Evolutionary conservation across 2,888 invertebrate genomes (phyloP), one percentile per base, ranked within the genome.

Genomic region (Brassicogethes aeneus): DNA sequence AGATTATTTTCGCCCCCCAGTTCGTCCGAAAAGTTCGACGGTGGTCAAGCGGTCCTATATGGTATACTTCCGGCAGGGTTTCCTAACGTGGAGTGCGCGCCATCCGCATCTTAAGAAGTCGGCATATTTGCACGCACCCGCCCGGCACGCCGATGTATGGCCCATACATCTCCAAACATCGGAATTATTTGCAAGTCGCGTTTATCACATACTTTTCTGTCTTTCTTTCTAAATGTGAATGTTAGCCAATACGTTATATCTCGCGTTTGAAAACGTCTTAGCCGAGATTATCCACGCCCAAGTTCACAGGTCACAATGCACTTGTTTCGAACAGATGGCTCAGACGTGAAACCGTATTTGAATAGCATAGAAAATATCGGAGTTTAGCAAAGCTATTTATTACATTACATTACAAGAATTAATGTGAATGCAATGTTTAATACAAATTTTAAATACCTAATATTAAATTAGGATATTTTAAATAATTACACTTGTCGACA

Each of bases 11-110:
- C n/a, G n/a, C n/a, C n/a, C n/a, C n/a, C n/a, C n/a, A n/a, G n/a
- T n/a, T n/a, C n/a, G n/a, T 23, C 10, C 23, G 23, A 23, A 23
- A n/a, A 5, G 15, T 16, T 23, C 34, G 39, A 34, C 40, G 39
- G 37, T 32, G 38, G 34, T 34, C 14, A n/a, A 23, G 16, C 14
- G 5, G 3, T 7, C 51, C 30, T 36, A 51, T 53, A 55, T 51
- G 55, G 55, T 36, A 35, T 36, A 42, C 48, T 55, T 55, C 55
- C 55, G 53, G 51, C 52, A 55, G 52, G 52, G 53, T 50, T 50
- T 45, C 53, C 55, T 46, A 51, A 52, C 37, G 43, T 44, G 51
- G 53, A 50, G 43, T 41, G 41, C 36, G 45, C 51, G 51, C 44
- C 43, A 35, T 14, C 41, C 43, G 50, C 46, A 51, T 51, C 44